Base-by-base conservation (phyloP, 2,113 vertebrate species). In the Amblyopsis rosae region DNA sequence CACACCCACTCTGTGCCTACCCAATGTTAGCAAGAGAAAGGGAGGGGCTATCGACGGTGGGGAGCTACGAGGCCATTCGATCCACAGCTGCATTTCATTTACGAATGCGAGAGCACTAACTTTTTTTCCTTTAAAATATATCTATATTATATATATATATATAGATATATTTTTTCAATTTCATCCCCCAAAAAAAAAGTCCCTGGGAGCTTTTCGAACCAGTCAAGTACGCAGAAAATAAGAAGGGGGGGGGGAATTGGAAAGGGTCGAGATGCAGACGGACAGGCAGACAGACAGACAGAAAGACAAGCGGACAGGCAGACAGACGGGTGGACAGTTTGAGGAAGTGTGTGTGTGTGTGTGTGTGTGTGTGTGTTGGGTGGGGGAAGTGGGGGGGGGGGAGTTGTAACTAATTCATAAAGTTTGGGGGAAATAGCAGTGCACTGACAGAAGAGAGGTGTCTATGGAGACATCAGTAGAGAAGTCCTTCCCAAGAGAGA, bases 341-440 rank as follows among this genome's bases (percentile, higher is more conserved):
- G 85, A 89, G 84, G 89, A 89, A 86, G 87, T 85, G 74, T 69
- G 67, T 71, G 13, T 41, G 35, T 41, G 35, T 41, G 35, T 41
- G 35, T 41, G 35, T 41, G 13, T 12, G 32, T 26, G 19, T 11
- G 11, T 17, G 54, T 19, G 26, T 2, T 75, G 75, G 83, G 90
- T 67, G 77, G 75, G 71, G 76, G 75, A 70, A 78, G 90, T 65
- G 75, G 73, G 71, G 76, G 75, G 70, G 78, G 68, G 55, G 15
- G 17, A 85, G 64, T 91, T 91, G 89, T 94, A 92, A 93, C 89
- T 94, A 94, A 94, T 93, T 94, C 92, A 94, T 93, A 93, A 94
- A 91, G 92, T 91, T 91, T 88, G 65, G 61, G 80, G 81, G 88
- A 91, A 90, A 91, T 89, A 88, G 84, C 89, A 86, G 87, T 83